Evolutionary conservation across 92 coral and sea anemone species (phyloP), one percentile per base, ranked within the genome.

Genomic region (Zoanthus sansibaricus): DNA sequence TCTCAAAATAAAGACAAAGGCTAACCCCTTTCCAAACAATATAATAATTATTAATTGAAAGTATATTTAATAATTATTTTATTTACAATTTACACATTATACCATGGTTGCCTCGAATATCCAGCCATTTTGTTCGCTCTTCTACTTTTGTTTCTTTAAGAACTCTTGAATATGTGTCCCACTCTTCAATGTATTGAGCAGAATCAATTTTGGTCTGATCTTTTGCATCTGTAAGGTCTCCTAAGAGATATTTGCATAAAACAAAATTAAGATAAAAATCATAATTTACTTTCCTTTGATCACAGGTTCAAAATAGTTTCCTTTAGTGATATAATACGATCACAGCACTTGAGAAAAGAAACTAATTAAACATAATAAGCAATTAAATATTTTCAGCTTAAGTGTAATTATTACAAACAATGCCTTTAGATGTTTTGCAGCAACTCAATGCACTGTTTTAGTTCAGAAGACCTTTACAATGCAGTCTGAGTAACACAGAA

Each of bases 181-280:
- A 97, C 48, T 97, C 99, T 83, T 97, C 98, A 77, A 87, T 77
- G 78, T 91, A 97, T 70, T 97, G 99, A 75, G 88, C 75, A 7
- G 99, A 97, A 66, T 96, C 93, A 83, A 92, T 91, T 59, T 78
- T 84, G 30, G 88, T 89, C 17, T 75, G 85, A 76, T 97, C 95
- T 78, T 97, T 97, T 77, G 99, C 99, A 93, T 97, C 99, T 11
- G 98, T 95, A 56, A 97, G 87, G 76, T 97, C 99, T 45, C 99
- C 99, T 95, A 45, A 0, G 37, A 55, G 1, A 11, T 49, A 49
- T 25, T 25, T 7, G 55, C 8, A 49, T 3, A 49, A 49, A 49
- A 49, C 55, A 37, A 1, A 37, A 37, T 37, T 37, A 37, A 37
- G 42, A 37, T 37, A 37, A 37, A 37, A 37, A 2, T 2, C 42